These are phyloP conservation scores for Volucella bombylans DNA, from an alignment of 2,888 invertebrate genomes.

Conservation along the genomic window DNA sequence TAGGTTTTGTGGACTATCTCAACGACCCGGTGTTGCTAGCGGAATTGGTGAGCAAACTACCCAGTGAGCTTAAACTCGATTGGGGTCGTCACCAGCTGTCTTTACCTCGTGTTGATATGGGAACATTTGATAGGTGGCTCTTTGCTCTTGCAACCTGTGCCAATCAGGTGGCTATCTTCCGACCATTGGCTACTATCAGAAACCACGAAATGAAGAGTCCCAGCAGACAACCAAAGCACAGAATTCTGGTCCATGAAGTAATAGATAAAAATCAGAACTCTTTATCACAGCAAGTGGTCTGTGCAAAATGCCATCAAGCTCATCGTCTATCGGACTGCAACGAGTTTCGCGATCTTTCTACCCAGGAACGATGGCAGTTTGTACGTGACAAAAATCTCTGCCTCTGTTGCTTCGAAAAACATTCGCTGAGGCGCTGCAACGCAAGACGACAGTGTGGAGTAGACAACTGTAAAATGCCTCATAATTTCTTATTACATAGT, in stretches of 20 bases:
- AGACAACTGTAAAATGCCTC: slow-evolving; percentile 3
- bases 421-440: slow-evolving; percentile 43
- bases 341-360: no score
- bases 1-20: slow-evolving; percentile 34
- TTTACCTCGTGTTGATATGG: background rate
- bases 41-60: slow-evolving; percentile 46
- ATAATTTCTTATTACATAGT: background rate
- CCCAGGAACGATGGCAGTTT: slow-evolving; percentile 18
- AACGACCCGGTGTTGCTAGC: slow-evolving; percentile 56
- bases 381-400: slow-evolving; percentile 32
- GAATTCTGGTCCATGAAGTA: background rate
- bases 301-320: slow-evolving; percentile 15
- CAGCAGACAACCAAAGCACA: background rate
- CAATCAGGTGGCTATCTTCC: no score
- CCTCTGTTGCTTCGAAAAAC: slow-evolving; percentile 51
- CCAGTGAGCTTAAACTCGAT: slow-evolving; percentile 47
- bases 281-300: background rate
- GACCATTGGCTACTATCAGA: no score
- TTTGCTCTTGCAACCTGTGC: no score
- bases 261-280: background rate
- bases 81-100: slow-evolving; percentile 42
- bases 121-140: no score
- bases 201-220: no score
- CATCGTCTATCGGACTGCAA: slow-evolving; percentile 30
- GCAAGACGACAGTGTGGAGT: slow-evolving; percentile 26